A percentile compares a stretch with the other conserved stretches of the same genome.
Conservation (phyloP, 2,888 invertebrate genomes). For the Sthenelais limicola region DNA sequence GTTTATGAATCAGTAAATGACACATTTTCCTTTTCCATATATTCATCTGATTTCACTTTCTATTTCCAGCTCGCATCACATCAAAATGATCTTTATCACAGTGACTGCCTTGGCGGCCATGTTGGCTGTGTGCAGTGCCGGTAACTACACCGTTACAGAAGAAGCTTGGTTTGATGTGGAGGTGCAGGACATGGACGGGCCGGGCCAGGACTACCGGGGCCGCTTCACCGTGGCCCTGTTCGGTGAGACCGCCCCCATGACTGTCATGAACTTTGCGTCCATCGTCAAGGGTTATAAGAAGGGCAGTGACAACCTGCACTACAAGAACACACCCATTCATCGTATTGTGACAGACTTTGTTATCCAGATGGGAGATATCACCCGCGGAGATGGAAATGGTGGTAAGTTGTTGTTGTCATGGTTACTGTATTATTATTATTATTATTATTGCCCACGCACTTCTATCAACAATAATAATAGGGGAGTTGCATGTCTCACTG, state of each 20-base stretch:
- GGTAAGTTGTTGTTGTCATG: too few species aligned
- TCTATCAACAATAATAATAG: too few species aligned
- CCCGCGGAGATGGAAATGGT: conserved; percentile 70
- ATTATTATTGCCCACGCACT: too few species aligned
- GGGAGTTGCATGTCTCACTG: too few species aligned
- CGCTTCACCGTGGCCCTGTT: conserved; percentile 68
- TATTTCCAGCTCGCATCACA: too few species aligned
- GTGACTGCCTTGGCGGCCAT: too few species aligned
- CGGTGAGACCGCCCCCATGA: conserved; percentile 70
- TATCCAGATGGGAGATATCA: conserved; percentile 72
- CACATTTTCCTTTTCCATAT: too few species aligned
- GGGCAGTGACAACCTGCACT: conserved; percentile 55
- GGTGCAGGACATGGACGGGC: conserved; percentile 65
- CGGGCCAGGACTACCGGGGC: conserved; percentile 61
- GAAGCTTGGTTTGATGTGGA: conserved; percentile 68
- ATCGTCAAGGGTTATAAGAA: conserved; percentile 68
- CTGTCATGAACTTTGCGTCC: conserved; percentile 68
- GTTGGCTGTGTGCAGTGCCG: conserved; percentile 32
- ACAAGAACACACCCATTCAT: conserved; percentile 68
- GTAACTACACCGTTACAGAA: conserved; percentile 64
- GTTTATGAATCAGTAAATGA: too few species aligned
- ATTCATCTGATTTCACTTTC: too few species aligned
- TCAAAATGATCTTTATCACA: too few species aligned
- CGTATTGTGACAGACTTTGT: conserved; percentile 71
- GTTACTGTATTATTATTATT: too few species aligned